These are phyloP conservation scores for Eupithecia pulchellata DNA, from an alignment of 2,888 invertebrate species.

Conservation along the genomic window DNA sequence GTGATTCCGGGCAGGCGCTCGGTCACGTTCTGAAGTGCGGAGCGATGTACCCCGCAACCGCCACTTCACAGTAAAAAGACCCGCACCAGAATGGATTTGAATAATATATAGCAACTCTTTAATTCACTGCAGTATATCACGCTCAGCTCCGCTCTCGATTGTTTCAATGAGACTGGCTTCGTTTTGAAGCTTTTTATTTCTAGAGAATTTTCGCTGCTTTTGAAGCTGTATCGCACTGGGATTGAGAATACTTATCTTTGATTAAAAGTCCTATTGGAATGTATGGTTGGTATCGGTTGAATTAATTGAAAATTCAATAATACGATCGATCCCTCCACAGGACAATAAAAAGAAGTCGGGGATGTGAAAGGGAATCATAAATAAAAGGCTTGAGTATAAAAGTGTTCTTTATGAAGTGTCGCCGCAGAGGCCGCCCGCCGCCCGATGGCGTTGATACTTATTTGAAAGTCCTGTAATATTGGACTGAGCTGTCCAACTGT, in stretches of 20 bases:
- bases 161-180: conserved; percentile 38
- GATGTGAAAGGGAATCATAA: conserved; percentile 80
- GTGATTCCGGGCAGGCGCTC: conserved; percentile 63
- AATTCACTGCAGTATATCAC: conserved; percentile 57
- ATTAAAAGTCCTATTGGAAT: conserved; percentile 14
- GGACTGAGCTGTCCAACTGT: conserved; percentile 61
- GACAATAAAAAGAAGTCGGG: conserved; percentile 75
- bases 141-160: conserved; percentile 42
- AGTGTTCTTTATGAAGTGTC: conserved; percentile 84
- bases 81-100: conserved; percentile 74
- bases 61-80: conserved; percentile 79
- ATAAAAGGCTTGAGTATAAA: conserved; percentile 83
- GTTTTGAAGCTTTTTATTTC: conserved; percentile 27
- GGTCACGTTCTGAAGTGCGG: conserved; percentile 83
- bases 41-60: conserved; percentile 80
- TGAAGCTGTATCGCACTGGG: conserved; percentile 6
- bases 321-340: conserved; percentile 59
- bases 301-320: conserved; percentile 69
- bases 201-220: conserved; percentile 13
- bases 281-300: conserved; percentile 39
- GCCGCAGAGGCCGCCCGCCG: conserved; percentile 65
- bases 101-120: conserved; percentile 80
- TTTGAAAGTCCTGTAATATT: conserved; percentile 82
- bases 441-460: conserved; percentile 78
- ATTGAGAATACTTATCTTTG: conserved; percentile 11